Evolutionary conservation across 2,888 invertebrate species (phyloP).

Genomic region (Lysandra bellargus): DNA sequence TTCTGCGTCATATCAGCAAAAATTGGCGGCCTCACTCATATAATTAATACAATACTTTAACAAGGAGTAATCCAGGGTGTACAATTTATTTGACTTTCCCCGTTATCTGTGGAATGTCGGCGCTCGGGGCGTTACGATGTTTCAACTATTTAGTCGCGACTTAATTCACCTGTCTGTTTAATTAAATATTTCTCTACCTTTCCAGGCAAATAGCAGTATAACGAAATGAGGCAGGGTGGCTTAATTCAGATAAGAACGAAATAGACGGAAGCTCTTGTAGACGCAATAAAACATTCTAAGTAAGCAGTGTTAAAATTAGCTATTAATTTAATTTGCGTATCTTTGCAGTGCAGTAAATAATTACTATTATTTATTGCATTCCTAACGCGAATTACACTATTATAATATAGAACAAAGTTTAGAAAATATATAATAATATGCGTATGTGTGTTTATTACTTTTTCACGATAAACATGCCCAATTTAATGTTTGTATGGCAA

Average conservation of each 20-base stretch:
- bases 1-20: no score
- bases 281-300: no score
- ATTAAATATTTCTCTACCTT: constrained; percentile 39
- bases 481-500: no score
- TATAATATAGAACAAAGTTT: no score
- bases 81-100: constrained; percentile 30
- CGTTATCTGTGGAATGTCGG: constrained; percentile 62
- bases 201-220: constrained; percentile 36
- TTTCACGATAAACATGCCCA: no score
- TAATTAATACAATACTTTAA: neutral
- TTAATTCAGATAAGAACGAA: neutral
- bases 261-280: neutral
- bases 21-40: no score
- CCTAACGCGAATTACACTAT: no score
- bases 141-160: constrained; percentile 41
- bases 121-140: constrained; percentile 47
- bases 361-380: no score
- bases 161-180: constrained; percentile 40
- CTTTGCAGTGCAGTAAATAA: no score
- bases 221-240: constrained; percentile 19
- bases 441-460: no score
- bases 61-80: neutral
- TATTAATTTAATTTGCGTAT: neutral
- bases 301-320: no score
- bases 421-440: no score